phyloP scores from a whole-genome alignment of 2,888 invertebrate genomes.

The Polydrusus cervinus region DNA sequence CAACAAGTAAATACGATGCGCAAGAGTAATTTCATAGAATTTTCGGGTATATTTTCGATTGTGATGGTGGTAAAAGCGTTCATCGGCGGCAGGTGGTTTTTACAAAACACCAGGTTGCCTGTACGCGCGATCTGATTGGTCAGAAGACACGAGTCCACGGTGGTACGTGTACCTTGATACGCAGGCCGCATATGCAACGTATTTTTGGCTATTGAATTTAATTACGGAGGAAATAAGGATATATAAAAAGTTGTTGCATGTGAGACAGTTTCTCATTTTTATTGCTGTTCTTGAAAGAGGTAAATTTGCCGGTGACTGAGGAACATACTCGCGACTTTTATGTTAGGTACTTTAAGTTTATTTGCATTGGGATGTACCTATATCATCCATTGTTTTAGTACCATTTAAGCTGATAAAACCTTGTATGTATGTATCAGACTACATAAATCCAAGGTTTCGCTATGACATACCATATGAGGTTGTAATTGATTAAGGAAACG shows the following conservation, averaged over 20 bases:
- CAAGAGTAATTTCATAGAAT: conserved; percentile 51
- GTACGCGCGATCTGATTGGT: conserved; percentile 65
- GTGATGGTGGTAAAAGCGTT: conserved; percentile 59
- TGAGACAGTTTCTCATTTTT: conserved; percentile 34
- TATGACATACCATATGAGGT: too few relatives aligned
- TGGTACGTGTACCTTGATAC: conserved; percentile 53
- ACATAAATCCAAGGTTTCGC: too few relatives aligned
- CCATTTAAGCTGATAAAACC: too few relatives aligned
- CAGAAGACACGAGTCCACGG: conserved; percentile 66
- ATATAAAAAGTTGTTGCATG: conserved; percentile 37
- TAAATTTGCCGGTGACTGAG: not conserved
- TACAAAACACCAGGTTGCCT: conserved; percentile 66
- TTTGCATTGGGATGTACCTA: not conserved
- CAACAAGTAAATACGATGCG: conserved; percentile 7
- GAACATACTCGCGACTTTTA: conserved; percentile 3
- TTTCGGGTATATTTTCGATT: conserved; percentile 56
- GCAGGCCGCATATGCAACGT: conserved; percentile 50
- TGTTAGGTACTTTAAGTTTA: not conserved
- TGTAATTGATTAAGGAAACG: too few relatives aligned
- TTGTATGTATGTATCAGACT: too few relatives aligned
- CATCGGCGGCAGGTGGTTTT: conserved; percentile 67
- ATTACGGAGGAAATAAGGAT: conserved; percentile 35
- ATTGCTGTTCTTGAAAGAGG: conserved; percentile 21
- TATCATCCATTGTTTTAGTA: too few relatives aligned
- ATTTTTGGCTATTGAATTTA: conserved; percentile 41